These are phyloP conservation scores for Carcina quercana DNA, from an alignment of 2,888 invertebrate species.

Conservation along the genomic window DNA sequence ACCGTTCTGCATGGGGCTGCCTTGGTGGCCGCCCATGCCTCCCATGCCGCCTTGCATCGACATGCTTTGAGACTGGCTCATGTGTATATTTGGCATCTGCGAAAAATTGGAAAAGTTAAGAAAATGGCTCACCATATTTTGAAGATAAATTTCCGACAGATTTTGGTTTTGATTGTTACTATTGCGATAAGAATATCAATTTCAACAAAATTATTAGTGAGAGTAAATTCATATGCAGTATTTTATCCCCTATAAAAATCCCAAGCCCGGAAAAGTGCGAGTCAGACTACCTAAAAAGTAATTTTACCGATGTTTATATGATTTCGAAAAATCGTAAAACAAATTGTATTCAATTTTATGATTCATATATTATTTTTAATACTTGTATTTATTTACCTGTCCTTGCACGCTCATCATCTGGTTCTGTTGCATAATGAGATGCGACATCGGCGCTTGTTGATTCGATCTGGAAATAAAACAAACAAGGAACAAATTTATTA, in stretches of 20 bases:
- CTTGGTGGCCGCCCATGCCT: conserved; percentile 32
- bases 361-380: no score
- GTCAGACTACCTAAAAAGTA: no score
- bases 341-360: no score
- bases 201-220: no score
- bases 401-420: conserved; percentile 72
- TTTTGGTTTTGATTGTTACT: neutral
- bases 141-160: neutral
- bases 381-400: conserved; percentile 38
- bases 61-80: conserved; percentile 80
- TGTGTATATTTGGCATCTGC: conserved; percentile 79
- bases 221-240: no score
- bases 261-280: no score
- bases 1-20: conserved; percentile 35
- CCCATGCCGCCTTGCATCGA: conserved; percentile 59
- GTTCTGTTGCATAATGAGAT: conserved; percentile 69
- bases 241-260: no score
- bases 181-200: neutral
- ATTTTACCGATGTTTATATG: no score
- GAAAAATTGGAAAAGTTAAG: conserved; percentile 21
- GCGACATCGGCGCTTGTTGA: conserved; percentile 66
- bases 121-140: neutral
- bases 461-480: conserved; percentile 24
- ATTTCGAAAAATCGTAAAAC: neutral
- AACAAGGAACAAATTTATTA: no score